Evolutionary conservation across 2,113 vertebrate genomes (phyloP).

Genomic region (Lota lota): DNA sequence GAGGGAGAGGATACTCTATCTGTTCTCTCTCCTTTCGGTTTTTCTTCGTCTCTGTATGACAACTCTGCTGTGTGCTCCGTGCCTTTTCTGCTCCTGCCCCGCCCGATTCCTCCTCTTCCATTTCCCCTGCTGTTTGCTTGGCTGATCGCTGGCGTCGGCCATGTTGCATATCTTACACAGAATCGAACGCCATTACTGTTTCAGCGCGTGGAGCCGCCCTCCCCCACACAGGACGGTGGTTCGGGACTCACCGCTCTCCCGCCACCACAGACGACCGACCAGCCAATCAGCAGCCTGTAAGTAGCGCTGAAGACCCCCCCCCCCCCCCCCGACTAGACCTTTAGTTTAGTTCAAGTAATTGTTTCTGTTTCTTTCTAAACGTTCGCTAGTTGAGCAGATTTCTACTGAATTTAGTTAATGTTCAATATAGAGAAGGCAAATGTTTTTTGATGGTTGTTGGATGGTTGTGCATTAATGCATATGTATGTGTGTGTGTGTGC

Average conservation of each 20-base stretch:
- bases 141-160: conserved; percentile 78
- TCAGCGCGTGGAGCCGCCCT: conserved; percentile 92
- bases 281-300: conserved; percentile 79
- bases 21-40: too few relatives aligned
- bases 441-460: too few relatives aligned
- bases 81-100: conserved; percentile 3
- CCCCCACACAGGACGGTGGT: conserved; percentile 83
- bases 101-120: conserved; percentile 53
- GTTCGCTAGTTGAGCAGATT: too few relatives aligned
- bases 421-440: too few relatives aligned
- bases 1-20: too few relatives aligned
- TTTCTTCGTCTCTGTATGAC: too few relatives aligned
- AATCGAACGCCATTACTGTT: conserved; percentile 97
- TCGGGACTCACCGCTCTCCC: conserved; percentile 79
- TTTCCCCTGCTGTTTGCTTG: conserved; percentile 76
- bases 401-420: too few relatives aligned
- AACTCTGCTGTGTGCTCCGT: too few relatives aligned
- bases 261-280: conserved; percentile 71
- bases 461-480: too few relatives aligned
- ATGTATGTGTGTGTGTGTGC: neutral
- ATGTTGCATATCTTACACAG: conserved; percentile 81
- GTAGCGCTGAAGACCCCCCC: conserved; percentile 48
- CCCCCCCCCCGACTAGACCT: neutral
- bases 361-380: too few relatives aligned
- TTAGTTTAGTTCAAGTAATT: too few relatives aligned